These are phyloP conservation scores for Rhegmatorhina hoffmannsi DNA, from an alignment of 2,113 vertebrate genomes.

Conservation along the genomic window DNA sequence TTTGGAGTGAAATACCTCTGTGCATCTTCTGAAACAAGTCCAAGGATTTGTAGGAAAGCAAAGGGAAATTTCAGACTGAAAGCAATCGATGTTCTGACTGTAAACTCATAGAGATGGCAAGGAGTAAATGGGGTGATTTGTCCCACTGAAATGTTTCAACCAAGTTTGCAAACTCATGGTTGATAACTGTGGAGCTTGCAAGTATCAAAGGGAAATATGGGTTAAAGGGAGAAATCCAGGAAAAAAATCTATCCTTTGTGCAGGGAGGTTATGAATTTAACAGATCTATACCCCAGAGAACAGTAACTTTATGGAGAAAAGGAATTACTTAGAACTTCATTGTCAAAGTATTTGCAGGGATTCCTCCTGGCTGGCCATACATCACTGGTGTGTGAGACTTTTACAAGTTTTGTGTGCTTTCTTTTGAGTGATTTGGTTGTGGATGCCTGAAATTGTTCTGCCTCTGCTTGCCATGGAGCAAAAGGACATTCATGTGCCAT, in stretches of 20 bases:
- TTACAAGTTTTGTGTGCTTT: background rate
- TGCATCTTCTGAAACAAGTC: background rate
- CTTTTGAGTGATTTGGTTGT: background rate
- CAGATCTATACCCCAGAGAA: background rate
- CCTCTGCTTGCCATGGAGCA: background rate
- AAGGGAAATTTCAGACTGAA: background rate
- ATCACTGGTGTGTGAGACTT: background rate
- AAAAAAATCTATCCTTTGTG: conserved; percentile 20
- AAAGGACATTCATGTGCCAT: background rate
- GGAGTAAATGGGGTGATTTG: background rate
- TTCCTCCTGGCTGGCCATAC: background rate
- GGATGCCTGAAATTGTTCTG: background rate
- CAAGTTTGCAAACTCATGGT: background rate
- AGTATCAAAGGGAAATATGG: background rate
- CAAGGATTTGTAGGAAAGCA: background rate
- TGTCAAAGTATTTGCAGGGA: background rate
- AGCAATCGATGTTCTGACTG: background rate
- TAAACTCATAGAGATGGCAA: background rate
- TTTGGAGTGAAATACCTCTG: background rate
- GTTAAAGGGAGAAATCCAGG: background rate
- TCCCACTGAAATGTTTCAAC: background rate
- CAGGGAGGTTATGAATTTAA: background rate
- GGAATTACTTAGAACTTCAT: background rate
- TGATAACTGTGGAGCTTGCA: fast-evolving
- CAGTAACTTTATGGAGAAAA: background rate